Evolutionary conservation across 2,113 vertebrate genomes (phyloP), one percentile per base, ranked within the genome.

Genomic region (Lethenteron camtschaticum): DNA sequence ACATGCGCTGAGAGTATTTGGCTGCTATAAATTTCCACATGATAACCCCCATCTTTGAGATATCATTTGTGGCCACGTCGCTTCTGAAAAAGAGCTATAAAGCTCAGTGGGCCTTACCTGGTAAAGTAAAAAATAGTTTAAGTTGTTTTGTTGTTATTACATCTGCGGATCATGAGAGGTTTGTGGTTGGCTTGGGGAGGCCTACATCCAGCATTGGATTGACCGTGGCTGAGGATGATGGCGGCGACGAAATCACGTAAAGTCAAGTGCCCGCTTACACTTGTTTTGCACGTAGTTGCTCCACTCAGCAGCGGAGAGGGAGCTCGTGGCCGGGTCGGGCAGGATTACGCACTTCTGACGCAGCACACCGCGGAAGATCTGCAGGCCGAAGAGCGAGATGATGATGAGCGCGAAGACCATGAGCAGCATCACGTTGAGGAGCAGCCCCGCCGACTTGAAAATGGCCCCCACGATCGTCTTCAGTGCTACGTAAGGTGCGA

Each of bases 401-500:
- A 72, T 68, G 56, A 72, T 57, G 14, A 72, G 68, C 12, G 63
- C 71, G 63, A 72, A 72, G 18, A 72, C 18, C 71, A 72, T 72
- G 57, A 72, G 68, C 18, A 72, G 68, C 13, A 72, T 57, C n/a
- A 72, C 71, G 12, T 72, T 69, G 68, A 72, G 58, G 11, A 72
- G 20, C 10, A 70, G 71, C 57, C 68, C 70, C 55, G 71, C 68
- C 18, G 71, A 72, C n/a, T 72, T 72, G 68, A 72, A 72, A 56
- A 72, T 72, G 57, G 68, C 68, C 69, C 71, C 68, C 56, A 72
- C 70, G 68, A 72, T 72, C 20, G 71, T 72, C 71, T 70, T 72
- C 55, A 72, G 71, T 5, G 68, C 71, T 72, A 60, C 18, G 66
- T n/a, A 70, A 18, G 68, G 9, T 68, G 69, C 10, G 57, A 71